Base-by-base conservation (phyloP, 2,888 invertebrate species). In the Stenichneumon culpator region DNA sequence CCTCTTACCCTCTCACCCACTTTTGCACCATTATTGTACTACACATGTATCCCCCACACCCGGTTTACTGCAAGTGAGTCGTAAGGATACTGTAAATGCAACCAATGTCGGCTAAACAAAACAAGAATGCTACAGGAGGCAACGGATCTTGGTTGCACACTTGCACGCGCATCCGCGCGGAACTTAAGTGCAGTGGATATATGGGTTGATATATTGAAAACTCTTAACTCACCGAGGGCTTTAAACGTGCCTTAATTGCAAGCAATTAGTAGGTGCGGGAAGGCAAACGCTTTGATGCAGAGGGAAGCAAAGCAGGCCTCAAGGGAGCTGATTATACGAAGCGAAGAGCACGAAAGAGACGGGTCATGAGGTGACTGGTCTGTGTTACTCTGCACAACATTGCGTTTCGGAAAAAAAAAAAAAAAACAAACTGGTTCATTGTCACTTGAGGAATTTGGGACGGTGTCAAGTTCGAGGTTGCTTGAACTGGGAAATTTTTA, bases 161-260 rank as follows among this genome's bases (percentile, higher is more conserved):
- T 65, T 36, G 83, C 57, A 72, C 57, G 67, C 69, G 68, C 78
- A 79, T 72, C 77, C 67, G 52, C 39, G 79, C 52, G 50, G 67
- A 69, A 79, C 75, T 50, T 6, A 36, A 73, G 52, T 52, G 65
- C 25, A 57, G 63, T 77, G 65, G 60, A 74, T 57, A 83, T 63
- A 84, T 32, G 81, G 73, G 80, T 70, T 69, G 39, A 79, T 75
- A 72, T 70, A 74, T 79, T 75, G 74, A 70, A 82, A 68, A 68
- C 85, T 73, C 72, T 67, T 57, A 28, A 79, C 67, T 7, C 32
- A 28, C 63, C 22, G 60, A 86, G 79, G 80, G 83, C 70, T 86
- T 85, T 78, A 82, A 85, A 79, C 74, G 81, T 84, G 80, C 81
- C 79, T 86, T 87, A 85, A 87, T 86, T 86, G 84, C 79, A 75